Evolutionary conservation across 2,888 invertebrate species (phyloP).

Genomic region (Lumbricus terrestris): DNA sequence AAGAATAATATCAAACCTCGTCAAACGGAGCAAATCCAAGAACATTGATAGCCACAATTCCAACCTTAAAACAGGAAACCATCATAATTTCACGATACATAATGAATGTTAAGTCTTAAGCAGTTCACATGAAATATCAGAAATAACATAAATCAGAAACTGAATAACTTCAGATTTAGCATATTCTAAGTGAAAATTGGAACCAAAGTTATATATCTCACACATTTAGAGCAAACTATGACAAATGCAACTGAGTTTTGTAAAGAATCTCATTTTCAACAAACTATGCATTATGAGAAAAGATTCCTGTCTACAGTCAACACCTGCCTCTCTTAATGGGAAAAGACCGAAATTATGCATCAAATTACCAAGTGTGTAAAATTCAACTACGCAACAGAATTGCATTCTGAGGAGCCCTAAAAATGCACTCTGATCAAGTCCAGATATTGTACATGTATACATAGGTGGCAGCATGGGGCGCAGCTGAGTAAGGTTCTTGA

Average conservation of each 20-base stretch:
- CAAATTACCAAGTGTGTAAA: background rate
- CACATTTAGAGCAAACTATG: background rate
- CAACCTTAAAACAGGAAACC: background rate
- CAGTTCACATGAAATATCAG: background rate
- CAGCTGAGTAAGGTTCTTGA: too few species aligned
- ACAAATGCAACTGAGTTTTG: background rate
- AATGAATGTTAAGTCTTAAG: background rate
- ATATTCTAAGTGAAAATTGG: background rate
- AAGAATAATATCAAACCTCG: background rate
- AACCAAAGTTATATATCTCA: background rate
- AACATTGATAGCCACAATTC: constrained; percentile 13
- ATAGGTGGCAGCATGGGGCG: too few species aligned
- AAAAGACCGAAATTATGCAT: background rate
- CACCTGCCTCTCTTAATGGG: background rate
- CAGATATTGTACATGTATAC: too few species aligned
- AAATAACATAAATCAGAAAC: background rate
- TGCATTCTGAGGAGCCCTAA: too few species aligned
- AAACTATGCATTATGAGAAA: background rate
- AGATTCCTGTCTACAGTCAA: too few species aligned
- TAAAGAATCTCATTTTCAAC: background rate
- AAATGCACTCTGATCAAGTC: background rate
- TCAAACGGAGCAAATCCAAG: background rate
- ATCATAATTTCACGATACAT: background rate
- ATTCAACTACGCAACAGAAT: background rate
- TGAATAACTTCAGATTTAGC: background rate